Base-by-base conservation (phyloP, 2,888 invertebrate species). In the Callinectes sapidus region DNA sequence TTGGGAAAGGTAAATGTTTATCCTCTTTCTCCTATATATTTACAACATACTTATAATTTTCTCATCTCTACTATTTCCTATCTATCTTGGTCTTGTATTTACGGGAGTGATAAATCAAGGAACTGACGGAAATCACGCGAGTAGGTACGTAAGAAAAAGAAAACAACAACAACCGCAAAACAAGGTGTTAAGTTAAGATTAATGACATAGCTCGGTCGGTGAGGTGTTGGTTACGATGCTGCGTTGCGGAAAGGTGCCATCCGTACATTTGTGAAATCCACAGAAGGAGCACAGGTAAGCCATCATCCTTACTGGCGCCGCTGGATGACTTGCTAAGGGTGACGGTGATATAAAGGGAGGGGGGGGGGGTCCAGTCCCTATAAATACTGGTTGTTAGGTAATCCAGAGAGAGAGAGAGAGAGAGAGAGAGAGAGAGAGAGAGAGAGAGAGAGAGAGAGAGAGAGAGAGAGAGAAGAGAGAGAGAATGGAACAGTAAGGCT, bases 371-470 rank as follows among this genome's bases (percentile, higher is more conserved):
- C 71, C 28, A 23, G 28, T 71, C 28, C n/a, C 71, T 71, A 28
- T 71, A 71, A 71, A 71, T 71, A 10, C 10, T 71, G 10, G 71
- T 5, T 71, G 28, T 71, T 71, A 71, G n/a, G 28, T 71, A 71
- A 71, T 28, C 71, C 71, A 71, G 71, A 71, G 71, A 71, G 71
- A 71, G 71, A 71, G 71, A 71, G 71, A 71, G 71, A 71, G 71
- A 71, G 71, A 71, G 71, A 71, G 71, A 71, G 71, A 71, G 71
- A 71, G 71, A 71, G 71, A 71, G 71, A 71, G 71, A 71, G 71
- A 71, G 71, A 71, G 71, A 71, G 71, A 71, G 71, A 71, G 81
- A 35, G 81, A 32, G 81, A 81, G 81, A 81, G 81, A 81, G 81
- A 81, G 81, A 81, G 35, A 81, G 81, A 81, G 14, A 32, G 32